Base-by-base conservation (phyloP, 35 echinoderm and acorn worm genomes). In the Eucidaris tribuloides region DNA sequence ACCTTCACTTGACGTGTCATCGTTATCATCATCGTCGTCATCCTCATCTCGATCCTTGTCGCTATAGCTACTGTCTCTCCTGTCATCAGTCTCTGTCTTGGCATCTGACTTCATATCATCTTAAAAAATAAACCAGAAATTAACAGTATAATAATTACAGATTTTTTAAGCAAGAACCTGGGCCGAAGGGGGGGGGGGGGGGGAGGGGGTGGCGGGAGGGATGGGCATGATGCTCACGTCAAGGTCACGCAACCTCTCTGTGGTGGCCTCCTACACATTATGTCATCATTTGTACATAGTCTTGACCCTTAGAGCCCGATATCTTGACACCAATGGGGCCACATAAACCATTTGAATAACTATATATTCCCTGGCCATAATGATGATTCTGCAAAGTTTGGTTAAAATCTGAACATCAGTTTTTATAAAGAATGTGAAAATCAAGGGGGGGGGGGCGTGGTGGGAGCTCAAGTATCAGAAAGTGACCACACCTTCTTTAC, bases 1-100 rank as follows among this genome's bases (percentile, higher is more conserved):
- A 79, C 89, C 89, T 74, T 91, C 94, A 81, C 87, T 91, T 46
- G 94, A 91, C 57, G 85, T 87, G 33, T 97, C 89, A 62, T 91
- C 89, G 55, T 86, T 78, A 34, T 97, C 94, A 59, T 92, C 86
- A 11, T 90, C 81, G 19, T 97, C 94, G 39, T 89, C 94, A 0
- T 82, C 74, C 20, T 84, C 76, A 34, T 80, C 82, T 19, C 81
- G 58, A 3, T 89, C 76, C 13, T 77, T 35, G 6, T 81, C 77
- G 11, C 85, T 81, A 19, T 91, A 76, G 17, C 81, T 81, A 19
- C 54, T 84, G 6, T 91, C 84, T 19, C 78, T 82, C 65, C 80
- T 83, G 22, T 93, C 86, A 38, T 56, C 2, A n/a, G n/a, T 70
- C 58, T 91, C 63, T 6, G 20, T 60, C 45, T 91, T 77, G 24